Evolutionary conservation across 2,888 invertebrate species (phyloP).

Genomic region (Drosophila falleni): DNA sequence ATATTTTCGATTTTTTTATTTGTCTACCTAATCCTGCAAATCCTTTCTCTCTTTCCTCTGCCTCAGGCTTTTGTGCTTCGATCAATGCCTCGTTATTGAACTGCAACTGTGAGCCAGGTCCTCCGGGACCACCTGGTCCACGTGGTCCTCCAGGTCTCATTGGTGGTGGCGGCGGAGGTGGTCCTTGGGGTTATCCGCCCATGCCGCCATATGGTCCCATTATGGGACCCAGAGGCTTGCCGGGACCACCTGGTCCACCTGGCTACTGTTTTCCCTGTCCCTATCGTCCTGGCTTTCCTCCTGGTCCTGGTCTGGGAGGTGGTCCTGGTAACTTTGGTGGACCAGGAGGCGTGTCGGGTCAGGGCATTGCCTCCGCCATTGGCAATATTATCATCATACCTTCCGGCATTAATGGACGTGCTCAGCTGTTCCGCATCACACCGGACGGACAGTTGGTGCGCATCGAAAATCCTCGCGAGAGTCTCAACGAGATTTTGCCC

Average conservation of each 20-base stretch:
- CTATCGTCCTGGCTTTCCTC: conserved; percentile 9
- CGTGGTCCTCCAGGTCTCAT: conserved; percentile 43
- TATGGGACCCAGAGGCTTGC: conserved; percentile 62
- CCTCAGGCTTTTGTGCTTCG: conserved; percentile 42
- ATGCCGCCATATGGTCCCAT: conserved; percentile 52
- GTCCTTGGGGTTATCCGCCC: conserved; percentile 59
- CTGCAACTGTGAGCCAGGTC: conserved; percentile 70
- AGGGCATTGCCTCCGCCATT: conserved; percentile 43
- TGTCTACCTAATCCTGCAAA: background rate
- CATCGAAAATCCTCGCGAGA: conserved; percentile 51
- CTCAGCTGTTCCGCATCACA: conserved; percentile 60
- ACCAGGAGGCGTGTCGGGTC: background rate
- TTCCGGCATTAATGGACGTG: conserved; percentile 38
- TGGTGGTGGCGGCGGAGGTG: conserved; percentile 10
- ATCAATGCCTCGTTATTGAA: conserved; percentile 61
- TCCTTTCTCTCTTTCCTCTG: background rate
- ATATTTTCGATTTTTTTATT: too few species aligned
- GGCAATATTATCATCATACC: conserved; percentile 70
- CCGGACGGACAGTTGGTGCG: conserved; percentile 65
- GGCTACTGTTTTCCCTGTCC: conserved; percentile 73
- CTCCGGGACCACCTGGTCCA: conserved; percentile 59
- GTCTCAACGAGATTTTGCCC: conserved; percentile 49
- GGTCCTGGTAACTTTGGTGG: conserved; percentile 22
- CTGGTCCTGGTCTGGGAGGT: conserved; percentile 23
- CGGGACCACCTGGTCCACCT: conserved; percentile 73